Evolutionary conservation across 2,888 invertebrate genomes (phyloP).

Genomic region (Euspilapteryx auroguttella): DNA sequence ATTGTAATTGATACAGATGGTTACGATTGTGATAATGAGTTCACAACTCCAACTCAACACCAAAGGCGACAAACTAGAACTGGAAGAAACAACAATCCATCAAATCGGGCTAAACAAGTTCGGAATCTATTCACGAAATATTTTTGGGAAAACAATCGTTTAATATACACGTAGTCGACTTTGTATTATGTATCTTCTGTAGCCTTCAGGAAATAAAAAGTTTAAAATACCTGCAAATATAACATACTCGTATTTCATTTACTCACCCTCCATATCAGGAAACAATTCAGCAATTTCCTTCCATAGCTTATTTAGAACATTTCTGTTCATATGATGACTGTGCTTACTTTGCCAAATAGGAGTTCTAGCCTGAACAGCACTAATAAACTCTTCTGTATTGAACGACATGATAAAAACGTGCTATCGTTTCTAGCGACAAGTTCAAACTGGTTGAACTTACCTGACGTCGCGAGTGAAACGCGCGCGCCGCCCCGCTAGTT

Average conservation of each 20-base stretch:
- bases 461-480: constrained; percentile 10
- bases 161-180: too few relatives aligned
- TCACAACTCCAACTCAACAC: constrained; percentile 8
- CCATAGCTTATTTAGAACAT: constrained; percentile 9
- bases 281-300: constrained; percentile 12
- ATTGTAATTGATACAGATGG: constrained; percentile 12
- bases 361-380: constrained; percentile 5
- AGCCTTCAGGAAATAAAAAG: constrained; percentile 10
- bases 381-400: too few relatives aligned
- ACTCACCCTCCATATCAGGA: constrained; percentile 11
- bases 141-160: too few relatives aligned
- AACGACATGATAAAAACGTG: too few relatives aligned
- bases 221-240: too few relatives aligned
- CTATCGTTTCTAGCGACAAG: constrained; percentile 7
- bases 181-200: too few relatives aligned
- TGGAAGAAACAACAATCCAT: constrained; percentile 11
- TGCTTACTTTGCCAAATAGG: constrained; percentile 9
- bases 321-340: constrained; percentile 11
- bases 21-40: constrained; percentile 9
- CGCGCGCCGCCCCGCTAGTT: constrained; percentile 11
- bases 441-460: constrained; percentile 11
- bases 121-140: constrained; percentile 10
- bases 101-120: constrained; percentile 11
- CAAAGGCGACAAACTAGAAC: constrained; percentile 12
- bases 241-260: constrained; percentile 9